phyloP scores from a whole-genome alignment of 2,113 vertebrate genomes.

The Solea solea region DNA sequence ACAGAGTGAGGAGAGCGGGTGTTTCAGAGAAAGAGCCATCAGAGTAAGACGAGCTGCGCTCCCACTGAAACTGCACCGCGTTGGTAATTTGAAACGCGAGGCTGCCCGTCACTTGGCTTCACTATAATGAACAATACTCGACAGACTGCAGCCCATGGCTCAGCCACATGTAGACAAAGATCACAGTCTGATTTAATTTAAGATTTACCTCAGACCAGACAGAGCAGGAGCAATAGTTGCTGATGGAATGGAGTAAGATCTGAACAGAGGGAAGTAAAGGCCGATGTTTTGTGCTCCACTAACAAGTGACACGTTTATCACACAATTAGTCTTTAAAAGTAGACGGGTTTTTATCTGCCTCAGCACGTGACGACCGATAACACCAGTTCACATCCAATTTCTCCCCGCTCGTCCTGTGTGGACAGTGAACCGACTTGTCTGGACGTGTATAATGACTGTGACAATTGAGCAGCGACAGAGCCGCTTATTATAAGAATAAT shows the following conservation, averaged over 20 bases:
- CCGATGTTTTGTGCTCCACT: background rate
- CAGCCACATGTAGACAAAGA: conserved; percentile 4
- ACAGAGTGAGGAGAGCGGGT: background rate
- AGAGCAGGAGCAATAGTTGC: background rate
- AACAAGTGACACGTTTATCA: background rate
- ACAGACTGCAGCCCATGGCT: conserved; percentile 20
- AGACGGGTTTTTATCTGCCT: background rate
- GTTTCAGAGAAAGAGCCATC: conserved; percentile 2
- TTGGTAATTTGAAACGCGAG: conserved; percentile 49
- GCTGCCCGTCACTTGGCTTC: conserved; percentile 31
- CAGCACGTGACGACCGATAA: conserved; percentile 30
- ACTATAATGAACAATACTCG: conserved; percentile 8
- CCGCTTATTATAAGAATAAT: conserved; percentile 46
- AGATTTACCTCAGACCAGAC: conserved; percentile 6
- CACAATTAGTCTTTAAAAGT: background rate
- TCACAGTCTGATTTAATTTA: conserved; percentile 15
- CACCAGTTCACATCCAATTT: conserved; percentile 28
- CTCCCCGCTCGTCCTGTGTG: background rate
- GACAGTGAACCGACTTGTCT: conserved; percentile 30
- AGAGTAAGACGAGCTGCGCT: conserved; percentile 26
- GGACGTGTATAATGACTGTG: conserved; percentile 32
- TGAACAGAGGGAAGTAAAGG: background rate
- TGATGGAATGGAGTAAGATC: background rate
- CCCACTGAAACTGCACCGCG: conserved; percentile 14
- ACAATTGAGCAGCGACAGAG: conserved; percentile 51